Base-by-base conservation (phyloP, 2,888 invertebrate genomes). In the Shargacucullia verbasci region DNA sequence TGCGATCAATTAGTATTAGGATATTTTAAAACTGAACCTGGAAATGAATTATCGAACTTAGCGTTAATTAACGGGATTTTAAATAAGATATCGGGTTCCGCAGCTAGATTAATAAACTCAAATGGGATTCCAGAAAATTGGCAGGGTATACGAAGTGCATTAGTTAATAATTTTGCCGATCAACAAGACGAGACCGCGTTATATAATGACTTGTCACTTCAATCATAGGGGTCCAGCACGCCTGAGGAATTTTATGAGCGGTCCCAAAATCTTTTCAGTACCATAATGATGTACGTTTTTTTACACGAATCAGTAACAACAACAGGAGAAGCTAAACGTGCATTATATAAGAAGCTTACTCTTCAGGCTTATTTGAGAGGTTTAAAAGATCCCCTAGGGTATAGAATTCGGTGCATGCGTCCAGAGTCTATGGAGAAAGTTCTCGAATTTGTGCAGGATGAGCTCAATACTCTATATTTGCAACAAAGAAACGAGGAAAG, bases 241-340 rank as follows among this genome's bases (percentile, higher is more conserved):
- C 74, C 74, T 0, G 73, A 74, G 12, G 74, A 74, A 41, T 75
- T 71, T 38, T 78, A 75, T 31, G 74, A 75, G 9, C 33, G 40
- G 7, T 74, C 70, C 12, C 70, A 70, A 35, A 76, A 39, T 39
- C 43, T 76, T 10, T 73, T 73, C 25, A 76, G 73, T n/a, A 76
- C 72, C 0, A 62, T 75, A 1, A 73, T 76, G 68, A 73, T 73
- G 0, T 75, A 72, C 35, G 29, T 71, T 2, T 54, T 35, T 0
- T 14, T 75, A 20, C 72, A 78, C 37, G 76, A 78, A 31, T 43
- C 56, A 0, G 9, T 74, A 3, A 15, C 15, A 3, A 68, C 44
- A 0, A 76, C 66, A 3, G 53, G 72, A 0, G 65, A 59, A 2
- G 39, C 72, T 1, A 76, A 76, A 43, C 56, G 71, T 0, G 10